Base-by-base conservation (phyloP, 30 jellyfish, hydroid and myxozoan genomes). In the Clytia hemisphaerica region DNA sequence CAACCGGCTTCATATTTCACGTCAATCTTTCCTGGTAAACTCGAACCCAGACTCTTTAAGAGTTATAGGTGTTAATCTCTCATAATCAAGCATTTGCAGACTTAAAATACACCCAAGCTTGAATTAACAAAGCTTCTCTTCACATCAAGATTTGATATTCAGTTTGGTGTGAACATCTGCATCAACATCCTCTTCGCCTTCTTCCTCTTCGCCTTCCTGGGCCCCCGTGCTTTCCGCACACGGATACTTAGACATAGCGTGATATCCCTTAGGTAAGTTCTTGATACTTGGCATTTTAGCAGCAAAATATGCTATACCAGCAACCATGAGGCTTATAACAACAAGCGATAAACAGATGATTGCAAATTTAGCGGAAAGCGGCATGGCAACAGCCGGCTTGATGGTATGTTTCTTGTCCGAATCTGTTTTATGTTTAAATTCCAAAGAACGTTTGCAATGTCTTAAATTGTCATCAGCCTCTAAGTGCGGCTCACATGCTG, bases 321-420 rank as follows among this genome's bases (percentile, higher is more conserved):
- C 93, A 29, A 82, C 81, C 7, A 89, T 49, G 1, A 82, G 93
- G 37, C 93, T 59, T 21, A 89, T 49, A 21, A 74, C 83, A 1
- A 93, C 88, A 4, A 80, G 81, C 4, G 98, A 72, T 32, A 81
- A 80, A 16, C 83, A 57, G 45, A 89, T 89, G 18, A 89, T 85
- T 6, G 95, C 93, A 67, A 80, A 81, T 45, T 89, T 89, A 14
- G 95, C 98, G 3, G 98, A 72, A 76, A 82, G 5, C 4, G 98
- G 63, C 6, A 89, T 80, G 33, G 71, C 72, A 61, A 89, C 58
- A 16, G 82, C 46, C 5, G 98, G 84, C 37, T 35, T 24, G 16
- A 61, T 37, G 16, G 31, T 54, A 38, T 48, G 65, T 4, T n/a
- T 28, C 4, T 44, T 35, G 25, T 47, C 85, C 0, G 37, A 4